Percentiles rank a stretch among this genome's conserved stretches.
Conservation (phyloP, 35 echinoderm and acorn worm species). For the Hemicentrotus pulcherrimus region DNA sequence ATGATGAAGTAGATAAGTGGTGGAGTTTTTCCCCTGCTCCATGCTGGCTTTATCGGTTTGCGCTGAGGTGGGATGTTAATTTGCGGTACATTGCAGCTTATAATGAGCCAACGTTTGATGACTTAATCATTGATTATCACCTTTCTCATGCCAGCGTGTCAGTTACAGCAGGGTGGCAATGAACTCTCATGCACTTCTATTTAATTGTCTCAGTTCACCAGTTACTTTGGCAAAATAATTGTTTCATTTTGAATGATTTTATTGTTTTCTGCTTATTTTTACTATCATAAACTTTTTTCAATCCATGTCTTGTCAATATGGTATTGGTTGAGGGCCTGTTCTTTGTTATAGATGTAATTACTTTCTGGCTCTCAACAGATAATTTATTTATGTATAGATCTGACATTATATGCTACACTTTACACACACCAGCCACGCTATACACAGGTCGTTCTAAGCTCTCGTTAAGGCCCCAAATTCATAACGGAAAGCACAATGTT, state of each 20-base stretch:
- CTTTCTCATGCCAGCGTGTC: background rate
- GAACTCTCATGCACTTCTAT: constrained; percentile 1
- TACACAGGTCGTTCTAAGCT: too few relatives aligned
- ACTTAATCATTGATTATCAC: constrained; percentile 18
- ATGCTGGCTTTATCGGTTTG: background rate
- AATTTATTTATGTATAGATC: too few relatives aligned
- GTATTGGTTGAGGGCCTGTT: too few relatives aligned
- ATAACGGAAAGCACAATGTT: too few relatives aligned
- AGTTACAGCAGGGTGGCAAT: background rate
- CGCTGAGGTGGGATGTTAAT: constrained; percentile 1
- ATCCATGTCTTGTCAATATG: too few relatives aligned
- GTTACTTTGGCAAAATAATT: background rate
- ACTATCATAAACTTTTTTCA: too few relatives aligned
- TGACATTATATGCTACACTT: too few relatives aligned
- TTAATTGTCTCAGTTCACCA: background rate
- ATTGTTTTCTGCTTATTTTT: background rate
- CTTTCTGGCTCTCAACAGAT: too few relatives aligned
- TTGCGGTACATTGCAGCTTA: background rate
- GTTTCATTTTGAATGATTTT: background rate
- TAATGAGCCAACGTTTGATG: background rate
- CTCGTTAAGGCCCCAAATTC: too few relatives aligned
- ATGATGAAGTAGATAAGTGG: background rate
- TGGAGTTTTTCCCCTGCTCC: background rate
- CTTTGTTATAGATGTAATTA: too few relatives aligned
- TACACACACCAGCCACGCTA: too few relatives aligned